Conservation (phyloP, 1,140 invertebrate genomes). For the Carcinoscorpius rotundicauda region DNA sequence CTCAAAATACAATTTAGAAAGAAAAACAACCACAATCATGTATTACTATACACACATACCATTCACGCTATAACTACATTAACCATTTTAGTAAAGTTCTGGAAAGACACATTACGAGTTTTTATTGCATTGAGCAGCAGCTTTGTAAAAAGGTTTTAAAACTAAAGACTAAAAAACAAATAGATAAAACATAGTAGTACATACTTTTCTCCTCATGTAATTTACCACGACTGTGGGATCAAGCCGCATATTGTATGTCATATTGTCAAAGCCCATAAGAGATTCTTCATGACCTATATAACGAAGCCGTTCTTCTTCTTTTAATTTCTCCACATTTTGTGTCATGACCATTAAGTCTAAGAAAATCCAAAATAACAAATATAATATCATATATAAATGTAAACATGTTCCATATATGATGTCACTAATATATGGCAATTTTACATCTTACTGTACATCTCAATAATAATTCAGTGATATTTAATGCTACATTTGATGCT, state of each 20-base stretch:
- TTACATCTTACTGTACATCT: too few species aligned
- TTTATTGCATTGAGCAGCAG: not conserved
- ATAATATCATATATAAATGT: not conserved
- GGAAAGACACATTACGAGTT: not conserved
- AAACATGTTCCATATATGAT: too few species aligned
- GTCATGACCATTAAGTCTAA: conserved; percentile 26
- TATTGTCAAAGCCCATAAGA: conserved; percentile 22
- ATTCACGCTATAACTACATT: too few species aligned
- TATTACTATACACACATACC: too few species aligned
- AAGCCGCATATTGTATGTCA: conserved; percentile 14
- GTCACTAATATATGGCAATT: too few species aligned
- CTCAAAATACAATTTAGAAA: not conserved
- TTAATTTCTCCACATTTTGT: conserved; percentile 24
- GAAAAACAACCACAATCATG: too few species aligned
- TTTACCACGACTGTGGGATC: conserved; percentile 21
- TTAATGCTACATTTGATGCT: too few species aligned
- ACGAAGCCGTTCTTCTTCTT: conserved; percentile 17
- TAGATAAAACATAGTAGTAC: not conserved
- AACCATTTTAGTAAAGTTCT: not conserved
- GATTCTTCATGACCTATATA: conserved; percentile 20
- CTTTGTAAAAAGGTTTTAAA: not conserved
- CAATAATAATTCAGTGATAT: too few species aligned
- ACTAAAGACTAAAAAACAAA: not conserved
- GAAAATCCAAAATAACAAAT: conserved; percentile 2
- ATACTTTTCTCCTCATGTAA: conserved; percentile 13